Percentiles rank a stretch among this genome's conserved stretches.
Conservation (phyloP, 2,113 vertebrate genomes). For the Catharus minimus region DNA sequence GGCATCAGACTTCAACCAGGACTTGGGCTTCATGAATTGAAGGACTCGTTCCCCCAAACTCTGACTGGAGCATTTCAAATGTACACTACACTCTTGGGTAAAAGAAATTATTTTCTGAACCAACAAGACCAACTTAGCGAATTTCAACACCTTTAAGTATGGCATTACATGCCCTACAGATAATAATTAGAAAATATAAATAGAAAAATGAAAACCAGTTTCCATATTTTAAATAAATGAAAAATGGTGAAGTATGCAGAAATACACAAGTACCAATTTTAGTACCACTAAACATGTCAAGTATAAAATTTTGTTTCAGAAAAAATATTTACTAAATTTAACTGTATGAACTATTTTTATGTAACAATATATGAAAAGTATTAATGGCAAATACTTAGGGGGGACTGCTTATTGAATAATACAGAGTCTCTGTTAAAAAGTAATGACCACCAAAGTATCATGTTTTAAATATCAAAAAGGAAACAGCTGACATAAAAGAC, state of each 20-base stretch:
- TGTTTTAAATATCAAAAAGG: constrained; percentile 39
- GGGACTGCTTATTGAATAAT: constrained; percentile 21
- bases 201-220: background rate
- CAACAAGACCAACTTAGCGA: background rate
- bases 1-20: background rate
- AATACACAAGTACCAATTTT: background rate
- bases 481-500: constrained; percentile 55
- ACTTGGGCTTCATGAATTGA: background rate
- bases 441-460: constrained; percentile 14
- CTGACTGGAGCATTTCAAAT: background rate
- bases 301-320: background rate
- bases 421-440: constrained; percentile 35
- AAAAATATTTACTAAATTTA: background rate
- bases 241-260: background rate
- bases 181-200: background rate
- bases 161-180: background rate
- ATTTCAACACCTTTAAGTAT: background rate
- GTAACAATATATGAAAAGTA: background rate
- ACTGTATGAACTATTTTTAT: background rate
- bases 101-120: background rate
- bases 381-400: background rate
- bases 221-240: background rate
- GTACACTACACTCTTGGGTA: background rate
- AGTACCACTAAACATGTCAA: background rate
- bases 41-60: background rate